Evolutionary conservation across 2,888 invertebrate species (phyloP), one percentile per base, ranked within the genome.

Genomic region (Brenthis ino): DNA sequence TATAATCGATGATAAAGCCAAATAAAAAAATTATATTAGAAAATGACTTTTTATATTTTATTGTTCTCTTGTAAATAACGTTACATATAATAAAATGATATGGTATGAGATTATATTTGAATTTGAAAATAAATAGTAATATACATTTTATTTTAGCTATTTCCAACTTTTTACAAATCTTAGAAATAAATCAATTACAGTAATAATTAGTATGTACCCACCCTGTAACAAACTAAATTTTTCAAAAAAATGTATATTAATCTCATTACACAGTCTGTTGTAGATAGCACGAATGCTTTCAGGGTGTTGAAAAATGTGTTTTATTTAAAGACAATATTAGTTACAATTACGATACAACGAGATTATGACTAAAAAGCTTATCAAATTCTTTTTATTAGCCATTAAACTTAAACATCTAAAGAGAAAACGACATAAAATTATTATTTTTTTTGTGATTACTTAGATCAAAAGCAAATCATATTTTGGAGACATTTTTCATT

Each of bases 121-220:
- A 60, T 60, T 28, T 50, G 60, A 60, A 50, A 60, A 50, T 50
- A 50, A 60, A 60, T 60, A 60, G 50, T 50, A 60, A 60, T 50
- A 60, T 33, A 28, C 60, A 60, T 16, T 60, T 60, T 60, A 50
- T 60, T 60, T 60, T 13, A 60, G 33, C 16, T 60, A 48, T 28
- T 60, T 28, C 28, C 11, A n/a, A 50, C 6, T 50, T 60, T 60
- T 60, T 28, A 60, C 60, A 60, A 50, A 28, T 60, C 60, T 60
- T 60, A 60, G 48, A 48, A 50, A 60, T 60, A 60, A 60, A 60
- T 48, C 50, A 60, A 60, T 60, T 60, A 60, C 28, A 60, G 60
- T 50, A 60, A 60, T 28, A 60, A 60, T 50, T n/a, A 50, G n/a
- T 60, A 13, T 60, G n/a, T 33, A 60, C 60, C 60, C 60, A 60